A percentile compares a stretch with the other conserved stretches of the same genome.
These are phyloP conservation scores for Eidolon dupreanum DNA, from an alignment of 2,797 vertebrate species.

Conservation along the genomic window DNA sequence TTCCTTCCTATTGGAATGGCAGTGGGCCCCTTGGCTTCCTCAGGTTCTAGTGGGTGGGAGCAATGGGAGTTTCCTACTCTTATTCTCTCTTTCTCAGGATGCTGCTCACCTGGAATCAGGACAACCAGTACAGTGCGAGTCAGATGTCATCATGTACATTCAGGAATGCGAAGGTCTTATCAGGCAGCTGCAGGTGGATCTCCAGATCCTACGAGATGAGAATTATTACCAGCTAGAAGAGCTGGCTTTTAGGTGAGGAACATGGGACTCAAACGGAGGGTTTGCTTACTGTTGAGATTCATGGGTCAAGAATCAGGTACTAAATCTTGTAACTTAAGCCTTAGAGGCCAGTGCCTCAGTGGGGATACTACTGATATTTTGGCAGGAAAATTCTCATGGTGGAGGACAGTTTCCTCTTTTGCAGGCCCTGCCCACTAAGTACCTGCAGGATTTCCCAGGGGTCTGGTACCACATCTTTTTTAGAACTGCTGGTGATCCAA, in stretches of 20 bases:
- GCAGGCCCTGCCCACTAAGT: neutral
- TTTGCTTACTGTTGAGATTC: neutral
- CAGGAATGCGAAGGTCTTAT: constrained; percentile 95
- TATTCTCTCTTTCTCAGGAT: constrained; percentile 86
- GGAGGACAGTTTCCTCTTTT: constrained; percentile 15
- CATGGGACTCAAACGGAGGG: neutral
- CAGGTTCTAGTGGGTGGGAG: neutral
- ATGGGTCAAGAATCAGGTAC: neutral
- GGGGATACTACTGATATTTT: neutral
- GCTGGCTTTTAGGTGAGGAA: constrained; percentile 94
- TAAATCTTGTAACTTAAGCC: neutral
- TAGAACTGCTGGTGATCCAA: neutral
- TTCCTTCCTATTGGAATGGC: neutral
- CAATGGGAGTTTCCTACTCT: neutral
- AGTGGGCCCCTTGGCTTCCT: neutral
- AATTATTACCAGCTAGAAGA: constrained; percentile 98
- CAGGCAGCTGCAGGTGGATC: constrained; percentile 92
- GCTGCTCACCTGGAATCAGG: constrained; percentile 94
- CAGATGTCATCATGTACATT: constrained; percentile 93
- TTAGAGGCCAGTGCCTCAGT: neutral
- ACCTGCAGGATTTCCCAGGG: neutral
- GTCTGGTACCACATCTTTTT: neutral
- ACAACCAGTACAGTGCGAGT: constrained; percentile 92
- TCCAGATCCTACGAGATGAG: constrained; percentile 94
- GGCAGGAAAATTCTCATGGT: neutral